A percentile compares a stretch with the other conserved stretches of the same genome.
These are phyloP conservation scores for Rhinophrynus dorsalis DNA, from an alignment of 2,797 vertebrate genomes.

Conservation along the genomic window DNA sequence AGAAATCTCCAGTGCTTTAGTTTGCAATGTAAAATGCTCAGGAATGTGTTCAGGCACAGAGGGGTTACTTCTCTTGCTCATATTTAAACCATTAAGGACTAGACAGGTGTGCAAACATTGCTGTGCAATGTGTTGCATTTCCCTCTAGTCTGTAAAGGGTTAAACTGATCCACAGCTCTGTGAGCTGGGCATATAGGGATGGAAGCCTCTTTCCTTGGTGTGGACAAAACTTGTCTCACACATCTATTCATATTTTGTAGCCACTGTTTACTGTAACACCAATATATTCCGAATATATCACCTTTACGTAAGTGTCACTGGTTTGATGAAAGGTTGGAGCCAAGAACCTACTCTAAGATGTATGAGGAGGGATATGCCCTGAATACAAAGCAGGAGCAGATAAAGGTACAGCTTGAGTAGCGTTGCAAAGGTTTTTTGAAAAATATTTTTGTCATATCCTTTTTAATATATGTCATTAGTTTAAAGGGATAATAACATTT, in stretches of 20 bases:
- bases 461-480: too few relatives aligned
- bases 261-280: not conserved
- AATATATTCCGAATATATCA: slow-evolving; percentile 7
- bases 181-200: not conserved
- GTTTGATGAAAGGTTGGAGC: not conserved
- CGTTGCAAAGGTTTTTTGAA: too few relatives aligned
- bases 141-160: too few relatives aligned
- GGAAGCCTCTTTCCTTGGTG: not conserved
- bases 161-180: not conserved
- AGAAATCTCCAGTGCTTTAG: too few relatives aligned
- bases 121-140: too few relatives aligned
- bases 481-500: too few relatives aligned
- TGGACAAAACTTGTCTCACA: not conserved
- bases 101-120: too few relatives aligned
- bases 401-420: not conserved
- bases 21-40: too few relatives aligned
- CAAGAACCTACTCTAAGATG: not conserved
- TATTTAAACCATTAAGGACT: too few relatives aligned
- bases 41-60: too few relatives aligned
- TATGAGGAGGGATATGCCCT: not conserved
- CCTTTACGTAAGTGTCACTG: not conserved
- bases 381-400: not conserved
- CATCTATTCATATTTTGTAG: not conserved
- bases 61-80: too few relatives aligned
- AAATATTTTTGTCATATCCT: too few relatives aligned